Evolutionary conservation across 2,888 invertebrate genomes (phyloP).

Genomic region (Watsonalla binaria): DNA sequence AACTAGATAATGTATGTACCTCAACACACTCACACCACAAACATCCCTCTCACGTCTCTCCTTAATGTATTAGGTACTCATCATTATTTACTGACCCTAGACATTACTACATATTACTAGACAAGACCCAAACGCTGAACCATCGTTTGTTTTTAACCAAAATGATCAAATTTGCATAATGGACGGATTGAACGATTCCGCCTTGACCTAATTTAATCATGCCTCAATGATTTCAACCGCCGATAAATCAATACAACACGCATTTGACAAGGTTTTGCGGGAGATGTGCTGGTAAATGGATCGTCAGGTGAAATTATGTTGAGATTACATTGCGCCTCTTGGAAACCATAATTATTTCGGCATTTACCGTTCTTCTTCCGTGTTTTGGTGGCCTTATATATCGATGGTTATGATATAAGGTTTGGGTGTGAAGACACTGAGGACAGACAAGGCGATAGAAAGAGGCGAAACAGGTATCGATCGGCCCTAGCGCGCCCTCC

Average conservation of each 20-base stretch:
- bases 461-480: conserved; percentile 69
- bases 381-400: no score
- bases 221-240: conserved; percentile 11
- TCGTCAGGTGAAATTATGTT: not conserved
- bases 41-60: no score
- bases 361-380: no score
- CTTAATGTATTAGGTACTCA: no score
- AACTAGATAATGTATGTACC: not conserved
- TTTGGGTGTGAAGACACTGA: conserved; percentile 45
- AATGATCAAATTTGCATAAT: conserved; percentile 13
- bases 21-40: not conserved
- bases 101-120: no score
- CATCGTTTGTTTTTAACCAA: not conserved
- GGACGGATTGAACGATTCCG: conserved; percentile 7
- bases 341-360: no score
- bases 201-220: conserved; percentile 22
- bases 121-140: no score
- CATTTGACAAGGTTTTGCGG: not conserved
- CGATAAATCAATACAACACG: conserved; percentile 17
- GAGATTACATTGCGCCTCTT: not conserved
- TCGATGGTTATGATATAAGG: not conserved
- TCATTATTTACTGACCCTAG: no score
- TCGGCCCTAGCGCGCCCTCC: conserved; percentile 63
- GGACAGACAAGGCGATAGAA: conserved; percentile 53
- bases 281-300: not conserved